Evolutionary conservation across 2,797 vertebrate genomes (phyloP).

Genomic region (Notolabrus celidotus): DNA sequence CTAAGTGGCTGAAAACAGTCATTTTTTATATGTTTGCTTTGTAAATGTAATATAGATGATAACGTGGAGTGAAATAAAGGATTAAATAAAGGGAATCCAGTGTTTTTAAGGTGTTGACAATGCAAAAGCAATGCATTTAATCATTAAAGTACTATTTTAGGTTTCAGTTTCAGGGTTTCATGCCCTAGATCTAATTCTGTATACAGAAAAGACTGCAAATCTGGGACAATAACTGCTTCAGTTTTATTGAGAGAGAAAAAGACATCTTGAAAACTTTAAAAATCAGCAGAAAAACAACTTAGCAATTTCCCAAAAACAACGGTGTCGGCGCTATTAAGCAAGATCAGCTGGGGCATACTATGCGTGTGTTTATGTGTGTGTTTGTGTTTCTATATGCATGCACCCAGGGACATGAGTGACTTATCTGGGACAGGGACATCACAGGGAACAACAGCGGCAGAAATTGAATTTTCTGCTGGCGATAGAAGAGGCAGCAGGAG

Average conservation of each 20-base stretch:
- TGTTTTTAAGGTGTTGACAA: neutral
- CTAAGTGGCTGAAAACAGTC: no score
- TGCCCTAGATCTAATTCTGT: constrained; percentile 19
- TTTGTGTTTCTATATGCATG: constrained; percentile 49
- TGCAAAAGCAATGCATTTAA: no score
- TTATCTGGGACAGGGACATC: constrained; percentile 82
- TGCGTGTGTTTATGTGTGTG: constrained; percentile 24
- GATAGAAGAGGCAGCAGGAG: constrained; percentile 57
- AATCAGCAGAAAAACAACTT: constrained; percentile 28
- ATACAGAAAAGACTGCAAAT: constrained; percentile 30
- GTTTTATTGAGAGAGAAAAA: constrained; percentile 13
- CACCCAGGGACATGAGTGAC: constrained; percentile 72
- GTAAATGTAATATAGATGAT: no score
- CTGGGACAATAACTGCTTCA: constrained; percentile 6
- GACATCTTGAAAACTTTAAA: constrained; percentile 35
- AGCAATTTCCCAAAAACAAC: constrained; percentile 52
- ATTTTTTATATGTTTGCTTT: no score
- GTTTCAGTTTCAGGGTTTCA: constrained; percentile 4
- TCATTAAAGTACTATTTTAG: no score
- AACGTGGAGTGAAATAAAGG: no score
- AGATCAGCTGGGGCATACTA: constrained; percentile 20
- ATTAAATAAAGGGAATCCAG: no score
- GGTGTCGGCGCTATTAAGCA: constrained; percentile 20
- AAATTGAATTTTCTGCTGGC: constrained; percentile 80
- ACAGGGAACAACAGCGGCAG: constrained; percentile 70